A percentile compares a stretch with the other conserved stretches of the same genome.
These are phyloP conservation scores for Chrysina gloriosa DNA, from an alignment of 2,888 invertebrate genomes.

Conservation along the genomic window DNA sequence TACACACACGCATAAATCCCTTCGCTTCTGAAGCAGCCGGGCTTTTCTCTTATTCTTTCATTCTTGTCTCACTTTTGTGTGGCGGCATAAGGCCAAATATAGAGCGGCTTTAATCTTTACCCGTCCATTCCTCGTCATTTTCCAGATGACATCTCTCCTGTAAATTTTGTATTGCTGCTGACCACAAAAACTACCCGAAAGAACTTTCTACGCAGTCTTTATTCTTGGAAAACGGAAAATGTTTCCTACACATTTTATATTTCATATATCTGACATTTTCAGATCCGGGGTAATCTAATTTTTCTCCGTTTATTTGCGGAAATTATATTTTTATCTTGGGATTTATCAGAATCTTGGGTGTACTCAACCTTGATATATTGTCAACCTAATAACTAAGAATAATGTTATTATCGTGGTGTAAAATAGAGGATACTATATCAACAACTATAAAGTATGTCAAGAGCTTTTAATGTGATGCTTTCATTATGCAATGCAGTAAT, in stretches of 20 bases:
- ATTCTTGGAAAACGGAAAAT: conserved; percentile 29
- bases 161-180: conserved; percentile 36
- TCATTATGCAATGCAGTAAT: too few relatives aligned
- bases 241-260: conserved; percentile 22
- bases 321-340: conserved; percentile 29
- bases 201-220: conserved; percentile 9
- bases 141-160: conserved; percentile 35
- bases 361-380: conserved; percentile 11
- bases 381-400: neutral
- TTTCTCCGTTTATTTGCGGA: conserved; percentile 19
- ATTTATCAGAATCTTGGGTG: conserved; percentile 1
- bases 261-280: conserved; percentile 33
- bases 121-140: conserved; percentile 35
- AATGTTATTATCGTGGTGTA: neutral
- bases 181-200: conserved; percentile 33
- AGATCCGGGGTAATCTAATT: conserved; percentile 24
- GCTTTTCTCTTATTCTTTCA: conserved; percentile 19
- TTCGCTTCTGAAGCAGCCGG: conserved; percentile 13
- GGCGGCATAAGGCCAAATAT: conserved; percentile 28
- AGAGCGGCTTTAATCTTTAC: conserved; percentile 35
- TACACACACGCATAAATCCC: conserved; percentile 34
- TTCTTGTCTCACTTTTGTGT: conserved; percentile 21
- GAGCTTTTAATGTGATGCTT: too few relatives aligned
- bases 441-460: too few relatives aligned
- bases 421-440: neutral